Percentiles rank a stretch among this genome's conserved stretches.
Conservation (phyloP, 2,888 invertebrate species). For the Ochropleura leucogaster region DNA sequence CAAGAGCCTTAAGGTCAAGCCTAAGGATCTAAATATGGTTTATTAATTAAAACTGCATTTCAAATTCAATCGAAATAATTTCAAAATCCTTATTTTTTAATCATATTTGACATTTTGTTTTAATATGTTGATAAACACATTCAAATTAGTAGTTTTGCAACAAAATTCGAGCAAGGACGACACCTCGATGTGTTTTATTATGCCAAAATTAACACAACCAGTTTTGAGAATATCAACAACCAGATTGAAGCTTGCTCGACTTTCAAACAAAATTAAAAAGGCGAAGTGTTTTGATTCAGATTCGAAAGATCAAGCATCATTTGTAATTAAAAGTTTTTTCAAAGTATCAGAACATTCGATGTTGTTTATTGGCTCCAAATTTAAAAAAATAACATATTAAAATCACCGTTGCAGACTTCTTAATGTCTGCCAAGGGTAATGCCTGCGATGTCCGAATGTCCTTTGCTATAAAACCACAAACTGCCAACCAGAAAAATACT, state of each 20-base stretch:
- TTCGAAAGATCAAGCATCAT: not conserved
- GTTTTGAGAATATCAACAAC: conserved; percentile 44
- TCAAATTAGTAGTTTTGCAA: conserved; percentile 42
- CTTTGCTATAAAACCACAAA: conserved; percentile 42
- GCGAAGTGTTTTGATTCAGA: conserved; percentile 20
- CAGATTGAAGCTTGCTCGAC: conserved; percentile 31
- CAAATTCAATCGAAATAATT: conserved; percentile 12
- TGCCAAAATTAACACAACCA: conserved; percentile 57
- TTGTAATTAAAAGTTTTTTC: conserved; percentile 7
- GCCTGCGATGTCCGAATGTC: conserved; percentile 40
- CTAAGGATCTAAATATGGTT: not conserved
- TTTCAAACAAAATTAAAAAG: conserved; percentile 21
- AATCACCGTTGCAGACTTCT: conserved; percentile 12
- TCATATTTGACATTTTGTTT: conserved; percentile 39
- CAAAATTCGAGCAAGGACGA: conserved; percentile 66
- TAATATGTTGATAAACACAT: conserved; percentile 36
- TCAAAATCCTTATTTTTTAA: conserved; percentile 14
- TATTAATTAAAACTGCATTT: conserved; percentile 15
- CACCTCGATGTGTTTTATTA: conserved; percentile 48
- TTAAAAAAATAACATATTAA: conserved; percentile 8
- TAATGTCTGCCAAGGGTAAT: conserved; percentile 35
- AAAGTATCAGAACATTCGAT: not conserved
- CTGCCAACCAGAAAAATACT: conserved; percentile 14
- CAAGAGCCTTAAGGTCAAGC: not conserved
- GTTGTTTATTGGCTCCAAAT: conserved; percentile 22